Evolutionary conservation across 2,888 invertebrate genomes (phyloP).

Genomic region (Thymelicus lineola): DNA sequence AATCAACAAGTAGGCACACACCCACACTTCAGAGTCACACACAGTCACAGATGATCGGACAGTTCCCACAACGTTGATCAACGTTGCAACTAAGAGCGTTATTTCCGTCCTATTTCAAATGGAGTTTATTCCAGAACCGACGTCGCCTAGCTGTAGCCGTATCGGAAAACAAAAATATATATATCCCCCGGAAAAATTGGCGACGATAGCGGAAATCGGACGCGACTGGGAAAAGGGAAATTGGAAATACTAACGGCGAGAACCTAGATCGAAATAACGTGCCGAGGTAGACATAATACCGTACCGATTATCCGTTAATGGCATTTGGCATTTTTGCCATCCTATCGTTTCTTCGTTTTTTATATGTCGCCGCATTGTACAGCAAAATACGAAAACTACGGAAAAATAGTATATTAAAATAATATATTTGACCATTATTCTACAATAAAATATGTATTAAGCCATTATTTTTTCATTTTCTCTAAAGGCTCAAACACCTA

Average conservation of each 20-base stretch:
- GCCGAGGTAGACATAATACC: not conserved
- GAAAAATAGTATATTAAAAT: too few relatives aligned
- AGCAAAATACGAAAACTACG: too few relatives aligned
- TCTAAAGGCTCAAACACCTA: too few relatives aligned
- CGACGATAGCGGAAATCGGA: slow-evolving; percentile 7
- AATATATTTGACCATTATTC: too few relatives aligned
- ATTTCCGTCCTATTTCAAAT: slow-evolving; percentile 19
- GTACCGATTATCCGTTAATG: not conserved
- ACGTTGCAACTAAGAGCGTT: not conserved
- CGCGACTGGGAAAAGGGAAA: slow-evolving; percentile 10
- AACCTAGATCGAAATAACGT: not conserved
- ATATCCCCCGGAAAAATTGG: slow-evolving; percentile 13
- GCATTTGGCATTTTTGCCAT: not conserved
- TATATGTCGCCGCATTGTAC: too few relatives aligned
- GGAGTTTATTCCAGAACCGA: slow-evolving; percentile 10
- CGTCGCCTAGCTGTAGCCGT: not conserved
- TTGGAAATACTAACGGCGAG: not conserved
- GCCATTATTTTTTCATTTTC: too few relatives aligned
- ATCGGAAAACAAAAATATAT: slow-evolving; percentile 32
- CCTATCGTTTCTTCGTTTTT: not conserved
- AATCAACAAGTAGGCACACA: slow-evolving; percentile 17
- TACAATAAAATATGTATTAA: too few relatives aligned
- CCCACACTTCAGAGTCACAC: not conserved
- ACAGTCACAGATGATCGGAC: too few relatives aligned
- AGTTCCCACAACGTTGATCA: not conserved